Percentiles rank a stretch among this genome's conserved stretches.
Conservation (phyloP, 2,797 vertebrate species). For the Chiloscyllium punctatum region DNA sequence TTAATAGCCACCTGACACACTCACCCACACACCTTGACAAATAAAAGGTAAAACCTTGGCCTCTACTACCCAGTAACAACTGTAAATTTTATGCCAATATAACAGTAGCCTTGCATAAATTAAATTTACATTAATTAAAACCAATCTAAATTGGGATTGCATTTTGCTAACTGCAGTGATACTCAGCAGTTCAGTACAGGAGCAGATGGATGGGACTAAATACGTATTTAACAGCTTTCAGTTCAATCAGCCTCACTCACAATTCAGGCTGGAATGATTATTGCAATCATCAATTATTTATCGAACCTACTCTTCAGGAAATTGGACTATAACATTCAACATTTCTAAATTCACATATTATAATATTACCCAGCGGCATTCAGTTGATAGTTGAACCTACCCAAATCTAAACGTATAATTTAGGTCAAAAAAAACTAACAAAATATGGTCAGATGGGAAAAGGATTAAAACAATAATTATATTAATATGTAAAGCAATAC, state of each 20-base stretch:
- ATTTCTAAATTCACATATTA: slow-evolving; percentile 25
- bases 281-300: slow-evolving; percentile 20
- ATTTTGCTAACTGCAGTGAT: not conserved
- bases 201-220: not conserved
- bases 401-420: not conserved
- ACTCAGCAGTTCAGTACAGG: not conserved
- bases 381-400: not conserved
- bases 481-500: not conserved
- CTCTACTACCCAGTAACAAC: not conserved
- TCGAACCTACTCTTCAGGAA: not conserved
- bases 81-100: not conserved
- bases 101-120: not conserved
- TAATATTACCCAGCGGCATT: not conserved
- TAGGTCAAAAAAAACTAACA: not conserved
- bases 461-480: not conserved
- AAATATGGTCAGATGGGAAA: not conserved
- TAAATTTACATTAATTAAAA: slow-evolving; percentile 15
- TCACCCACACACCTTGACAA: too few species aligned
- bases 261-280: not conserved
- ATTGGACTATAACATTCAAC: not conserved
- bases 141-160: not conserved
- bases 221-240: not conserved
- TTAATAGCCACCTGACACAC: too few species aligned
- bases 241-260: not conserved
- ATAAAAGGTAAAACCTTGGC: too few species aligned